phyloP scores from a whole-genome alignment of 2,797 vertebrate genomes.

The Bradypus variegatus region DNA sequence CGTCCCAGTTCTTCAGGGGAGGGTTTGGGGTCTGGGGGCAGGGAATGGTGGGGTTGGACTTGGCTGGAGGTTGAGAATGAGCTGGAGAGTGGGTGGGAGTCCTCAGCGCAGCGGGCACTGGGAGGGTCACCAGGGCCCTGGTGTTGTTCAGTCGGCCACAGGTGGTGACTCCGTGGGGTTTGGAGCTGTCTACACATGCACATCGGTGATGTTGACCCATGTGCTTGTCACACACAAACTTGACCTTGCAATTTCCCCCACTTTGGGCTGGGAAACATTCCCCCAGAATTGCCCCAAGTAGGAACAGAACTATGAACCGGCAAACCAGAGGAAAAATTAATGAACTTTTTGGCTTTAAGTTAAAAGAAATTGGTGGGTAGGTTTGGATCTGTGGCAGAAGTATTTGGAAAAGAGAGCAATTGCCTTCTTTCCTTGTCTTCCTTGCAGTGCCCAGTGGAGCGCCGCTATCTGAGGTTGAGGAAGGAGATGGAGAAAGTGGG shows the following conservation, averaged over 20 bases:
- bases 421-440: rapidly evolving
- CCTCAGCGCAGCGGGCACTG: rapidly evolving
- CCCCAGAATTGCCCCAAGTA: background rate
- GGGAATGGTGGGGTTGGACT: background rate
- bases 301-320: background rate
- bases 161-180: rapidly evolving
- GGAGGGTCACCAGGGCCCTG: background rate
- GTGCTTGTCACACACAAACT: background rate
- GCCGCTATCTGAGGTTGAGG: too few species aligned
- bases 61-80: background rate
- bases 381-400: too few species aligned
- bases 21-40: background rate
- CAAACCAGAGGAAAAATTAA: background rate
- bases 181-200: rapidly evolving
- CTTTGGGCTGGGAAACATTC: background rate
- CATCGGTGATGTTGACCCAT: rapidly evolving
- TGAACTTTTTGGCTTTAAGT: background rate
- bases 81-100: rapidly evolving
- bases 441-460: rapidly evolving
- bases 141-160: too few species aligned
- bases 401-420: background rate
- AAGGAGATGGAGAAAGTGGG: background rate
- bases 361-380: background rate
- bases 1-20: background rate
- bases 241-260: background rate